Percentiles rank a stretch among this genome's conserved stretches.
Conservation (phyloP, 2,888 invertebrate genomes). For the Auanema sp. region DNA sequence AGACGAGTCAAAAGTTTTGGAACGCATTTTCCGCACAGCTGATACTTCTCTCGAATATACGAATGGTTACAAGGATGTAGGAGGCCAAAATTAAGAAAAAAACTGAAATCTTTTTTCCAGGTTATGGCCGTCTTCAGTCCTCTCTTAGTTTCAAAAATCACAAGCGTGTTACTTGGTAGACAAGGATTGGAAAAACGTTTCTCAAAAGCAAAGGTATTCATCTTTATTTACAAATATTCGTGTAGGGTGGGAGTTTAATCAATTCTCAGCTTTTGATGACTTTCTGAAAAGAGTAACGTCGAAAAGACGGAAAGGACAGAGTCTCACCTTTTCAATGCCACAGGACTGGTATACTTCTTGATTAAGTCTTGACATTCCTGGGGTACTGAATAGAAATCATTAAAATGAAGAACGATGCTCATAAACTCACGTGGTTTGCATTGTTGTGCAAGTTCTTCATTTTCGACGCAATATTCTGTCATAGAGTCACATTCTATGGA, state of each 20-base stretch:
- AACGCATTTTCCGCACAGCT: conserved; percentile 25
- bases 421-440: conserved; percentile 52
- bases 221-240: background rate
- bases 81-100: background rate
- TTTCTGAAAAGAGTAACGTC: background rate
- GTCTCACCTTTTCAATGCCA: background rate
- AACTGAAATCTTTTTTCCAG: conserved; percentile 14
- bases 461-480: conserved; percentile 58
- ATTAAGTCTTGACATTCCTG: conserved; percentile 34
- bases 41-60: conserved; percentile 11
- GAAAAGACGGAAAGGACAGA: background rate
- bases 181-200: conserved; percentile 10
- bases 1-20: conserved; percentile 36
- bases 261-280: background rate
- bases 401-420: conserved; percentile 3
- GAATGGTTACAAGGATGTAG: conserved; percentile 7
- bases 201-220: conserved; percentile 12
- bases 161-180: conserved; percentile 28
- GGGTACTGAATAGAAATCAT: conserved; percentile 29
- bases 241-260: background rate
- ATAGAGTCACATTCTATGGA: conserved; percentile 47
- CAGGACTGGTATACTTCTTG: conserved; percentile 9
- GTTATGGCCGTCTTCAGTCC: conserved; percentile 28
- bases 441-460: conserved; percentile 55
- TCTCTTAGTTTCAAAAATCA: conserved; percentile 33